Percentiles rank a stretch among this genome's conserved stretches.
Conservation (phyloP, 2,888 invertebrate species). For the Conops quadrifasciatus region DNA sequence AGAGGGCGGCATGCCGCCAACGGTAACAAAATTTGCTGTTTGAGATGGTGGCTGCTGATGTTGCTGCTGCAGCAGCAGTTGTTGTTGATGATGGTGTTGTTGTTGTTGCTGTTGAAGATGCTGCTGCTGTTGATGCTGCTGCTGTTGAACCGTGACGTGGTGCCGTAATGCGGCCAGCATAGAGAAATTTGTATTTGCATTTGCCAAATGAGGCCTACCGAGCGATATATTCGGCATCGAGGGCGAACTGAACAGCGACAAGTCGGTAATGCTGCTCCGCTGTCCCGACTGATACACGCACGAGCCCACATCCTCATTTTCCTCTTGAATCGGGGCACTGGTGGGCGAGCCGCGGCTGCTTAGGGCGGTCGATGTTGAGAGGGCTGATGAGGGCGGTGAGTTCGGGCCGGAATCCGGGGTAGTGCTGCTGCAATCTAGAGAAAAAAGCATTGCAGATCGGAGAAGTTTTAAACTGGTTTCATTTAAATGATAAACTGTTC, state of each 20-base stretch:
- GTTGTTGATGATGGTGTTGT: constrained; percentile 42
- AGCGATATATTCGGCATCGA: constrained; percentile 97
- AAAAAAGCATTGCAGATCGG: neutral
- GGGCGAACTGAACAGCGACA: constrained; percentile 89
- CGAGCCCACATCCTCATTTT: constrained; percentile 76
- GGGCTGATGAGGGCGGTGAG: constrained; percentile 73
- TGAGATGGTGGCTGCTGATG: constrained; percentile 42
- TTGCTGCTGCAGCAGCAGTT: constrained; percentile 38
- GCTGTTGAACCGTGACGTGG: constrained; percentile 50
- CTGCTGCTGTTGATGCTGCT: constrained; percentile 40
- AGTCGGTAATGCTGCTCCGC: constrained; percentile 75
- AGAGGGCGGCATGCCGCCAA: constrained; percentile 57
- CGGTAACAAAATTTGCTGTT: constrained; percentile 40
- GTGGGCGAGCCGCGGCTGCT: constrained; percentile 73
- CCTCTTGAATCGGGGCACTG: constrained; percentile 81
- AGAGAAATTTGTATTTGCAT: constrained; percentile 54
- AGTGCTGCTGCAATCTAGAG: constrained; percentile 69
- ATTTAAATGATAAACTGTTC: constrained; percentile 35
- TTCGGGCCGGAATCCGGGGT: constrained; percentile 77
- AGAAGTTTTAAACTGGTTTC: neutral
- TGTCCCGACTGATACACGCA: constrained; percentile 72
- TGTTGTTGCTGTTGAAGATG: constrained; percentile 43
- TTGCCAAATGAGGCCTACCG: constrained; percentile 77
- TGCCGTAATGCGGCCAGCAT: constrained; percentile 61
- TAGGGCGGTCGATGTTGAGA: constrained; percentile 60